Percentiles rank a stretch among this genome's conserved stretches.
These are phyloP conservation scores for Motacilla alba DNA, from an alignment of 2,113 vertebrate genomes.

Conservation along the genomic window DNA sequence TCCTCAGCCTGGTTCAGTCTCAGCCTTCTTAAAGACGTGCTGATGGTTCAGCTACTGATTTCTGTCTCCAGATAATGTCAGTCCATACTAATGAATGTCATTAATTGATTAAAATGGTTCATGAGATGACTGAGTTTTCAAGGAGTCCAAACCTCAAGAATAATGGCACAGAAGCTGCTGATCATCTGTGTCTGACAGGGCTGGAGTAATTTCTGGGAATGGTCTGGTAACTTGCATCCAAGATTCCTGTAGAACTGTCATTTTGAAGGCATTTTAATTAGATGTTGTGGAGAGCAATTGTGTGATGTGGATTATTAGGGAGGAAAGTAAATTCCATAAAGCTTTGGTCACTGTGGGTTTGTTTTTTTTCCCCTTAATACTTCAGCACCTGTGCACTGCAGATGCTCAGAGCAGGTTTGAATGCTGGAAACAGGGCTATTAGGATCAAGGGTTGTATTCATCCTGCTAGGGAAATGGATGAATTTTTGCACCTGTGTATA, in stretches of 20 bases:
- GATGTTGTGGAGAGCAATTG: neutral
- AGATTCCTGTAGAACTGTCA: neutral
- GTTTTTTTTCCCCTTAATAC: neutral
- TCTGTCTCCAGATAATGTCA: neutral
- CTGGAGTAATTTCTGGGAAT: neutral
- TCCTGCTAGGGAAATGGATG: neutral
- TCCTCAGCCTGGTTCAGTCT: neutral
- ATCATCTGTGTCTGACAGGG: neutral
- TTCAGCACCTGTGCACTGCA: neutral
- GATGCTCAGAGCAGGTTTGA: neutral
- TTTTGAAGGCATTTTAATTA: conserved; percentile 15
- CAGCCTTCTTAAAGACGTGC: neutral
- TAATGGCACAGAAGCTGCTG: neutral
- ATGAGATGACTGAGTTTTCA: neutral
- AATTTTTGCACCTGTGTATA: neutral
- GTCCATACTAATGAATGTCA: neutral
- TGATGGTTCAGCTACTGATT: neutral
- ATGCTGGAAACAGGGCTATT: neutral
- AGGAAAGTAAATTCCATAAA: neutral
- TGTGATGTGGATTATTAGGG: neutral
- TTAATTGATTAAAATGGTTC: neutral
- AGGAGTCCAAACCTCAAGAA: neutral
- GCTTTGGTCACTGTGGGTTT: neutral
- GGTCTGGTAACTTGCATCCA: neutral
- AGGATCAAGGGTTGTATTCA: neutral